Base-by-base conservation (phyloP, 2,797 vertebrate genomes). In the Takifugu ocellatus region DNA sequence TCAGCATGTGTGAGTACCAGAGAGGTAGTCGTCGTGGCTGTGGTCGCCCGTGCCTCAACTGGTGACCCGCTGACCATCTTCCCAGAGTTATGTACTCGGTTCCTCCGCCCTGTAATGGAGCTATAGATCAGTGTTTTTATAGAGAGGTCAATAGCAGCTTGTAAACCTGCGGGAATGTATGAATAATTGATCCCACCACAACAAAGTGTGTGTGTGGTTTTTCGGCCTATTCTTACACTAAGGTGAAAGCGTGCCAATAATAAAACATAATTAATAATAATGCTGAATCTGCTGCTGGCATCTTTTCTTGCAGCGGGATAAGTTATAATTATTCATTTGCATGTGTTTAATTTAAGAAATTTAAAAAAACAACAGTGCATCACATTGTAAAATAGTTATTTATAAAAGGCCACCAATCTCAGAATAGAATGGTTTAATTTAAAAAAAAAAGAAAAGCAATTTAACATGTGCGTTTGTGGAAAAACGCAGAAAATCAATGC, bases 41-140 rank as follows among this genome's bases (percentile, higher is more conserved):
- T 14, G 36, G 36, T 68, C n/a, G 45, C 17, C 42, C 42, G 61
- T 50, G 56, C 51, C 60, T 9, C 12, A 5, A 0, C n/a, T 15
- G 50, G 48, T 44, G 56, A 61, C 51, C 51, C 63, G 21, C 26
- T 67, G 5, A 47, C 12, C 0, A 5, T 73, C 59, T 53, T 49
- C 54, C 78, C 72, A 42, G 57, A 56, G 62, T 68, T 63, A 1
- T 3, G 56, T 29, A 56, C 65, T 63, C 59, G 60, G 70, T 72
- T 68, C 61, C 47, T 77, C 69, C 57, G 74, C 56, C 67, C 68
- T 83, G 56, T 86, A 90, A 88, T 88, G 81, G 79, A 81, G 57
- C 84, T 88, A 88, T 89, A 84, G 87, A 89, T 85, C 55, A 58
- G 79, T 72, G 50, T 73, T 83, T 83, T 84, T 90, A 89, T 86